phyloP scores from a whole-genome alignment of 2,797 vertebrate species.

The Gymnothorax javanicus region DNA sequence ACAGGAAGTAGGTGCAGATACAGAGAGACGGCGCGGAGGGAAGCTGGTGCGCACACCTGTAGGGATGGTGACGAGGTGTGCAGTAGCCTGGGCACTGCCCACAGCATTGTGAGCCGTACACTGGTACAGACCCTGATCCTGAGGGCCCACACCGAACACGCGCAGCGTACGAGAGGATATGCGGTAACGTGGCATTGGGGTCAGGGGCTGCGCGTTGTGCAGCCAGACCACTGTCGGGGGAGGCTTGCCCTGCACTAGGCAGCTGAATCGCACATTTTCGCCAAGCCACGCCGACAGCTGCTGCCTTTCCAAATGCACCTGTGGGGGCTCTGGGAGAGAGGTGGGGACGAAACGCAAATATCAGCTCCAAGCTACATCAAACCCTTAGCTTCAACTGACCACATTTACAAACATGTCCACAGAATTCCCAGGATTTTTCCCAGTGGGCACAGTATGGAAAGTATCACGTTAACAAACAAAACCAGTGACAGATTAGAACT shows the following conservation, averaged over 20 bases:
- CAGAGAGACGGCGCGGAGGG: not conserved
- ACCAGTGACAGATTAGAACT: too few relatives aligned
- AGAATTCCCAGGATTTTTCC: not conserved
- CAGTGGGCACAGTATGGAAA: not conserved
- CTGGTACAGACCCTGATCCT: slow-evolving; percentile 93
- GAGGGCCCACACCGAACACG: slow-evolving; percentile 80
- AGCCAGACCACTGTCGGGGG: slow-evolving; percentile 87
- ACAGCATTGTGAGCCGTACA: slow-evolving; percentile 95
- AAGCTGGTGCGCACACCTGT: slow-evolving; percentile 70
- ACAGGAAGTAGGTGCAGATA: not conserved
- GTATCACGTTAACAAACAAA: too few relatives aligned
- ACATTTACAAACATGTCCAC: not conserved
- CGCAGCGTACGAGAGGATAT: slow-evolving; percentile 73
- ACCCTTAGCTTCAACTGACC: not conserved
- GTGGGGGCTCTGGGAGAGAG: slow-evolving; percentile 84
- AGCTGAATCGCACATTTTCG: slow-evolving; percentile 85
- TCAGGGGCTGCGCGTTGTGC: slow-evolving; percentile 82
- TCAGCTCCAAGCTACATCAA: too few relatives aligned
- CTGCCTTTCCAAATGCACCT: slow-evolving; percentile 88
- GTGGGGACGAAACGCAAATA: not conserved
- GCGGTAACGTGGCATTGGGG: slow-evolving; percentile 78
- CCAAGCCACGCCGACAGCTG: slow-evolving; percentile 85
- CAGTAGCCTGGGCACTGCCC: slow-evolving; percentile 88
- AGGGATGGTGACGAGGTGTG: slow-evolving; percentile 79
- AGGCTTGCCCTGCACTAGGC: slow-evolving; percentile 87